phyloP scores from a whole-genome alignment of 2,888 invertebrate genomes.

The Pristionchus maxplancki region DNA sequence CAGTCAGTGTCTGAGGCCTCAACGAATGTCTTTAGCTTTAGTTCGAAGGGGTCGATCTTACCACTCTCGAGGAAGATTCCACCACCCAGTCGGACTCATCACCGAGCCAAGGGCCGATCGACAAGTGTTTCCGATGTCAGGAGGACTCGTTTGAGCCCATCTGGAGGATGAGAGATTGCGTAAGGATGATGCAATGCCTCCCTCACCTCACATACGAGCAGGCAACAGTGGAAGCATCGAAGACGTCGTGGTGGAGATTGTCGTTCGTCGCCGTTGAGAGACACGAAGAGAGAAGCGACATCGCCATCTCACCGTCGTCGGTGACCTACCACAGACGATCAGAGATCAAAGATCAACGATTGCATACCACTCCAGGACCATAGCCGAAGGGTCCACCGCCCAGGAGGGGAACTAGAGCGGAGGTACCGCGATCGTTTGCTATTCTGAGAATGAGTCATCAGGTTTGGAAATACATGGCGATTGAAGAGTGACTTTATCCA shows the following conservation, averaged over 20 bases:
- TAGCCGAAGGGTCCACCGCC: constrained; percentile 46
- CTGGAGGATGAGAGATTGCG: neutral
- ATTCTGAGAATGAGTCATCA: constrained; percentile 16
- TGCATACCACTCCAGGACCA: constrained; percentile 49
- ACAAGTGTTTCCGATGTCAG: constrained; percentile 48
- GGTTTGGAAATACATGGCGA: neutral
- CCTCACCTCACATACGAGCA: constrained; percentile 40
- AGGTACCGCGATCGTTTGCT: neutral
- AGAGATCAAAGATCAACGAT: constrained; percentile 43
- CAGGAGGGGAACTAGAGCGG: constrained; percentile 6
- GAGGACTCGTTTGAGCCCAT: constrained; percentile 33
- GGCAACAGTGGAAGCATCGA: constrained; percentile 39
- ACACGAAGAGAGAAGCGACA: constrained; percentile 47
- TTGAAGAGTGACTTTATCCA: no score
- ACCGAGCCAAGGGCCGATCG: neutral
- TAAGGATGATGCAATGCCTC: neutral
- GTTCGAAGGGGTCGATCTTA: neutral
- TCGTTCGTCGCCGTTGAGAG: neutral
- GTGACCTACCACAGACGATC: constrained; percentile 42
- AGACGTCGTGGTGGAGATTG: neutral
- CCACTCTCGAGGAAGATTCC: neutral
- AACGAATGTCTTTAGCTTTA: neutral
- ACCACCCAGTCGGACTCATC: neutral
- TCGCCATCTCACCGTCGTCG: constrained; percentile 51
- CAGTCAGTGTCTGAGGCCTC: neutral